Evolutionary conservation across 2,888 invertebrate species (phyloP).

Genomic region (Chelonus formosanus): DNA sequence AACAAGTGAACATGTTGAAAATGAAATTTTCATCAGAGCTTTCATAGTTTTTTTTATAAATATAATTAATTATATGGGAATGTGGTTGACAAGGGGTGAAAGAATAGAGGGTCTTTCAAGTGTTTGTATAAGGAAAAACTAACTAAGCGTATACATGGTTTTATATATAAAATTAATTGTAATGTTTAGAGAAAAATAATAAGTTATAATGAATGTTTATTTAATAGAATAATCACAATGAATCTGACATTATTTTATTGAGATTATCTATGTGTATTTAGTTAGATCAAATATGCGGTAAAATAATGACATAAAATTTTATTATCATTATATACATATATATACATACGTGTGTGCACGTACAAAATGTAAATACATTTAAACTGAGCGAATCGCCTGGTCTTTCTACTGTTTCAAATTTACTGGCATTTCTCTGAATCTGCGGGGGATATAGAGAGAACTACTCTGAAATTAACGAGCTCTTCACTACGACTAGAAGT

Average conservation of each 20-base stretch:
- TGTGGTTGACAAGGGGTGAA: too few species aligned
- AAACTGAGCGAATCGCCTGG: slow-evolving; percentile 13
- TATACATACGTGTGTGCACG: slow-evolving; percentile 9
- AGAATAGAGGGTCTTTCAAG: too few species aligned
- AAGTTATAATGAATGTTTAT: too few species aligned
- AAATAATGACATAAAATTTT: not conserved
- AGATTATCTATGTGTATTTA: not conserved
- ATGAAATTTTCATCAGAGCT: too few species aligned
- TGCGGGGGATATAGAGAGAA: slow-evolving; percentile 13
- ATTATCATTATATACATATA: slow-evolving; percentile 8
- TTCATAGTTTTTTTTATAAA: too few species aligned
- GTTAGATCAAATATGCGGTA: not conserved
- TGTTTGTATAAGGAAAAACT: too few species aligned
- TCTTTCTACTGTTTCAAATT: slow-evolving; percentile 15
- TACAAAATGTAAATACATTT: slow-evolving; percentile 16
- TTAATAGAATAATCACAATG: too few species aligned
- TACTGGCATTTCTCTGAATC: slow-evolving; percentile 19
- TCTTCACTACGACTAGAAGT: not conserved
- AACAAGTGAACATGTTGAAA: too few species aligned
- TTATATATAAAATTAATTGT: too few species aligned
- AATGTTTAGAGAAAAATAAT: too few species aligned
- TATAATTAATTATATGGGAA: too few species aligned
- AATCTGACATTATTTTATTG: not conserved
- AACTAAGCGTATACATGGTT: too few species aligned
- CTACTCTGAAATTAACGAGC: slow-evolving; percentile 18